A percentile compares a stretch with the other conserved stretches of the same genome.
phyloP scores from a whole-genome alignment of 2,888 invertebrate genomes.

The Sarcophaga carnaria region DNA sequence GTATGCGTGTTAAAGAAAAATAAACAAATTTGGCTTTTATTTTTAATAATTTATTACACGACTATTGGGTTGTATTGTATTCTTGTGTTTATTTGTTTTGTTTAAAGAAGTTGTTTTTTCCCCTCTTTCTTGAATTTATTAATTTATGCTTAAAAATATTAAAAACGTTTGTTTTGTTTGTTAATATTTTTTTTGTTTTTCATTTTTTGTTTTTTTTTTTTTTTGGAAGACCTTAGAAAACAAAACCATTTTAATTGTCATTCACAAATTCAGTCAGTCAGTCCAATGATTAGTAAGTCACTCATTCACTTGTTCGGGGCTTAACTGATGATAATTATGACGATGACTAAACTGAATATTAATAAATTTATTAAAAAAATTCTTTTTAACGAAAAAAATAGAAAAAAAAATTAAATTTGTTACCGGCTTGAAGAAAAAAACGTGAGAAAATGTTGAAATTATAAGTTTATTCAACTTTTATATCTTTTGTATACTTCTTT shows the following conservation, averaged over 20 bases:
- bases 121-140: background rate
- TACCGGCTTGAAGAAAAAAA: slow-evolving; percentile 24
- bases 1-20: slow-evolving; percentile 26
- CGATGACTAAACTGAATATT: slow-evolving; percentile 44
- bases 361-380: slow-evolving; percentile 34
- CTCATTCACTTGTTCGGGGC: slow-evolving; percentile 20
- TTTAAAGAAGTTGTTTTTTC: slow-evolving; percentile 4
- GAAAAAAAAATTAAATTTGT: slow-evolving; percentile 23
- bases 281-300: background rate
- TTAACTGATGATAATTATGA: slow-evolving; percentile 5
- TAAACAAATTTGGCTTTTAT: background rate
- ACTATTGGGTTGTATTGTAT: slow-evolving; percentile 1
- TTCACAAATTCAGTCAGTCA: slow-evolving; percentile 18
- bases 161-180: slow-evolving; percentile 33
- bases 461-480: slow-evolving; percentile 54
- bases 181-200: background rate
- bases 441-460: slow-evolving; percentile 54
- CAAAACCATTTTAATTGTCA: slow-evolving; percentile 6
- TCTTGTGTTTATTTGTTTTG: background rate
- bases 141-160: slow-evolving; percentile 52
- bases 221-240: background rate
- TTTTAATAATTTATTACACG: slow-evolving; percentile 12
- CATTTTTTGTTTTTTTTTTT: background rate
- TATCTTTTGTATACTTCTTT: background rate
- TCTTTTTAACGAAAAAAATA: background rate